These are phyloP conservation scores for Drosophila nr. fundita DNA, from an alignment of 2,888 invertebrate species.

Conservation along the genomic window DNA sequence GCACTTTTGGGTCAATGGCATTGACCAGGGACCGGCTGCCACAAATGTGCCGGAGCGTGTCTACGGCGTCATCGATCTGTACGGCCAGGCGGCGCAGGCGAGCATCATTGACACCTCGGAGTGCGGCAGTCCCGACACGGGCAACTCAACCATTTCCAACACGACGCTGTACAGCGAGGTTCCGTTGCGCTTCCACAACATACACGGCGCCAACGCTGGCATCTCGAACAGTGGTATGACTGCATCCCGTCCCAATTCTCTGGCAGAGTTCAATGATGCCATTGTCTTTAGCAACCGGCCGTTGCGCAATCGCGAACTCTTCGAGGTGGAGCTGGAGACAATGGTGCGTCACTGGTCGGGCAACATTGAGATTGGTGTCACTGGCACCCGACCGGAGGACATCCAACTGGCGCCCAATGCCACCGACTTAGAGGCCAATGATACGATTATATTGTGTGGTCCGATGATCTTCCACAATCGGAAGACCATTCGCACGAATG, in stretches of 20 bases:
- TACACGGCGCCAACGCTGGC: conserved; percentile 91
- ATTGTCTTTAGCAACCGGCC: conserved; percentile 96
- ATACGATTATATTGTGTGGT: conserved; percentile 96
- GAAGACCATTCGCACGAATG: conserved; percentile 91
- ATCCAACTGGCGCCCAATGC: conserved; percentile 95
- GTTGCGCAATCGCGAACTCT: conserved; percentile 94
- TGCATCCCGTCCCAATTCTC: conserved; percentile 93
- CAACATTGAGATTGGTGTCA: conserved; percentile 94
- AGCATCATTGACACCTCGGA: conserved; percentile 92
- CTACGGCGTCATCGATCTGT: conserved; percentile 96
- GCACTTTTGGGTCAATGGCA: conserved; percentile 96
- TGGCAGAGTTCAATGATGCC: conserved; percentile 97
- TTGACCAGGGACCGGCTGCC: conserved; percentile 96
- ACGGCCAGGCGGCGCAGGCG: conserved; percentile 97
- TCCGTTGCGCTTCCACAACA: conserved; percentile 92
- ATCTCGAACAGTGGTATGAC: conserved; percentile 93
- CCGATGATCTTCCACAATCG: conserved; percentile 97
- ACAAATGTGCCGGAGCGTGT: conserved; percentile 94
- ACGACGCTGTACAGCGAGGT: conserved; percentile 88
- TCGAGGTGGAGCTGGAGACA: conserved; percentile 95
- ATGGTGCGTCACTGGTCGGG: conserved; percentile 98
- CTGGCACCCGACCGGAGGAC: conserved; percentile 95
- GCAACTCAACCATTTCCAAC: conserved; percentile 91
- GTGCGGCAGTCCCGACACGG: conserved; percentile 90
- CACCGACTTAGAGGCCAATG: conserved; percentile 95